phyloP scores from a whole-genome alignment of 1,140 invertebrate genomes.

The Drosophila ogumai region DNA sequence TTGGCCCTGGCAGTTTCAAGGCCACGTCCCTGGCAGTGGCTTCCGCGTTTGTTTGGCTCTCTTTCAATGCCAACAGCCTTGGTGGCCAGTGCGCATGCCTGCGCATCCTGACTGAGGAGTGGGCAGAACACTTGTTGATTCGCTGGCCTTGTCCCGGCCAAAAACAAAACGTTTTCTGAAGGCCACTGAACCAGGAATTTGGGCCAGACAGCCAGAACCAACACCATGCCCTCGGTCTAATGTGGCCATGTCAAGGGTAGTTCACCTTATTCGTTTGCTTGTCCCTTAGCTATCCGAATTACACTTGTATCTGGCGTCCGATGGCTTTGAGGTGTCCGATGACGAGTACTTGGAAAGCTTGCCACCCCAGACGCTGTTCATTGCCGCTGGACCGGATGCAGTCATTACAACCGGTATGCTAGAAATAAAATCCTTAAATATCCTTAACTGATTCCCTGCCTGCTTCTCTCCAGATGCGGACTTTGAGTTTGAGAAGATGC shows the following conservation, averaged over 20 bases:
- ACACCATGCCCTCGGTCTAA: slow-evolving; percentile 33
- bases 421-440: not conserved
- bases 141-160: slow-evolving; percentile 8
- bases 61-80: slow-evolving; percentile 60
- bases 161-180: slow-evolving; percentile 32
- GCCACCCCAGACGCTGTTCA: slow-evolving; percentile 89
- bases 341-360: slow-evolving; percentile 91
- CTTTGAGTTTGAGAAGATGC: slow-evolving; percentile 79
- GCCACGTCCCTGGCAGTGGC: slow-evolving; percentile 61
- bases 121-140: slow-evolving; percentile 63
- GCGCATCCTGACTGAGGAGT: slow-evolving; percentile 15
- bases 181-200: slow-evolving; percentile 42
- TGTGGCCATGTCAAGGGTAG: slow-evolving; percentile 54
- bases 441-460: not conserved
- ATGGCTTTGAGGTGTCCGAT: slow-evolving; percentile 90
- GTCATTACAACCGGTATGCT: slow-evolving; percentile 88
- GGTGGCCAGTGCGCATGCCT: slow-evolving; percentile 55
- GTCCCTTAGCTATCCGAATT: slow-evolving; percentile 72
- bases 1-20: slow-evolving; percentile 68
- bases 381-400: slow-evolving; percentile 87
- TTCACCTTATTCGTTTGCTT: slow-evolving; percentile 18
- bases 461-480: slow-evolving; percentile 58
- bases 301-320: slow-evolving; percentile 86
- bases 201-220: slow-evolving; percentile 9
- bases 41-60: slow-evolving; percentile 65